Percentiles rank a stretch among this genome's conserved stretches.
These are phyloP conservation scores for Motacilla tschutschensis DNA, from an alignment of 2,113 vertebrate species.

Conservation along the genomic window DNA sequence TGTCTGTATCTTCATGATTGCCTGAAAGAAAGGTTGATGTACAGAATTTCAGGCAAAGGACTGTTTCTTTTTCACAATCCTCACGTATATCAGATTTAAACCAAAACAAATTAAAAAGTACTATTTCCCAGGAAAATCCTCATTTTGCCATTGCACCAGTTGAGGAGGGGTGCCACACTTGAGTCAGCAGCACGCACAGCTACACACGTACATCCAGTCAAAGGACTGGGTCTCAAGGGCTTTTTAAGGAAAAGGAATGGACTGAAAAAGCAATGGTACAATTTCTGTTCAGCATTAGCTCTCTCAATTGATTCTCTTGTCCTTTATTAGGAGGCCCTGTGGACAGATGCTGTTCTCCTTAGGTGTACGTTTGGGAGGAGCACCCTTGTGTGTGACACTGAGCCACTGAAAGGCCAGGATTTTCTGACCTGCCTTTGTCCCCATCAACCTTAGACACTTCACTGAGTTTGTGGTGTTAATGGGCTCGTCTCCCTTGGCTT, in stretches of 20 bases:
- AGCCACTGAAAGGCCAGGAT: background rate
- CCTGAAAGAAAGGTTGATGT: constrained; percentile 35
- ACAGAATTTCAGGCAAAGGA: constrained; percentile 48
- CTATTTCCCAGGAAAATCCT: constrained; percentile 6
- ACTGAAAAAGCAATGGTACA: background rate
- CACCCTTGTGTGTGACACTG: background rate
- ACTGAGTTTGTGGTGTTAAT: background rate
- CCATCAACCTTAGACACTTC: background rate
- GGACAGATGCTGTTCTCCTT: background rate
- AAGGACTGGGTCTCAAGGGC: constrained; percentile 27
- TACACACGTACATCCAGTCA: background rate
- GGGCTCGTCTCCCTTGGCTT: background rate
- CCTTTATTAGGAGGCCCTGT: background rate
- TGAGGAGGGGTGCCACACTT: background rate
- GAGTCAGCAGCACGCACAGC: background rate
- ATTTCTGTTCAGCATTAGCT: background rate
- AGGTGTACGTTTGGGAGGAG: background rate
- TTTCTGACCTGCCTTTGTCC: background rate
- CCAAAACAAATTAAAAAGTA: background rate
- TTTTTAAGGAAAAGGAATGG: constrained; percentile 7
- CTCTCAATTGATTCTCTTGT: background rate
- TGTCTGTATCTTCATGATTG: constrained; percentile 19
- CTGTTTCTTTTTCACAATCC: constrained; percentile 17
- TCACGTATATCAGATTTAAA: background rate
- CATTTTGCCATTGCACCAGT: background rate